Evolutionary conservation across 2,113 vertebrate species (phyloP).

Genomic region (Psittacula cyanocephala): DNA sequence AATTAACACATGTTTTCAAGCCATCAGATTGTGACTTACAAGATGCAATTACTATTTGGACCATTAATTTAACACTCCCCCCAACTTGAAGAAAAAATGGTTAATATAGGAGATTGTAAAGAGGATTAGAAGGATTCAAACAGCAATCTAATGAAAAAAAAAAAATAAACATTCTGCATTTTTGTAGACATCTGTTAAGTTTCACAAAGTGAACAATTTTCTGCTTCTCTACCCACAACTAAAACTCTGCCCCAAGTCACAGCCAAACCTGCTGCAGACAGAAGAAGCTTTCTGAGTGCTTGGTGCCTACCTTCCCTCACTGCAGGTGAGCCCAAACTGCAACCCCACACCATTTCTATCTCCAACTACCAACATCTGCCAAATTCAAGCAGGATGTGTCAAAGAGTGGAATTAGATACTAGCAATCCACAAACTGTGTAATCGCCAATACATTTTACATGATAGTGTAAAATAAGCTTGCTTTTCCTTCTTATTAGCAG

Average conservation of each 20-base stretch:
- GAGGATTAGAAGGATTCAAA: slow-evolving; percentile 56
- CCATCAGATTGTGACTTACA: slow-evolving; percentile 36
- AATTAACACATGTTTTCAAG: slow-evolving; percentile 19
- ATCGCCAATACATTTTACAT: neutral
- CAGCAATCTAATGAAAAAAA: slow-evolving; percentile 44
- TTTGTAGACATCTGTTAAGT: slow-evolving; percentile 56
- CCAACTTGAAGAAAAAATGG: slow-evolving; percentile 39
- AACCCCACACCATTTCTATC: neutral
- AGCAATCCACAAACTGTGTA: neutral
- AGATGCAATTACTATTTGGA: slow-evolving; percentile 49
- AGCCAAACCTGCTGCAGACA: neutral
- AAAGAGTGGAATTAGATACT: neutral
- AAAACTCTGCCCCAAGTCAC: neutral
- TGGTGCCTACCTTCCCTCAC: neutral
- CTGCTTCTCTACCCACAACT: neutral
- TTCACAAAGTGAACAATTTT: slow-evolving; percentile 57
- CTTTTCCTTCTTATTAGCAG: neutral
- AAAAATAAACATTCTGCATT: slow-evolving; percentile 17
- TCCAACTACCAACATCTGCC: neutral
- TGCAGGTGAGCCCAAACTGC: neutral
- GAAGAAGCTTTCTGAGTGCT: neutral
- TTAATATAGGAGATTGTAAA: slow-evolving; percentile 58
- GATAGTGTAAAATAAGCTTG: neutral
- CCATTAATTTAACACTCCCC: slow-evolving; percentile 32
- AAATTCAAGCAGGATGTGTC: neutral